Percentiles rank a stretch among this genome's conserved stretches.
phyloP scores from a whole-genome alignment of 2,113 vertebrate species.

The Malurus cyaneus region DNA sequence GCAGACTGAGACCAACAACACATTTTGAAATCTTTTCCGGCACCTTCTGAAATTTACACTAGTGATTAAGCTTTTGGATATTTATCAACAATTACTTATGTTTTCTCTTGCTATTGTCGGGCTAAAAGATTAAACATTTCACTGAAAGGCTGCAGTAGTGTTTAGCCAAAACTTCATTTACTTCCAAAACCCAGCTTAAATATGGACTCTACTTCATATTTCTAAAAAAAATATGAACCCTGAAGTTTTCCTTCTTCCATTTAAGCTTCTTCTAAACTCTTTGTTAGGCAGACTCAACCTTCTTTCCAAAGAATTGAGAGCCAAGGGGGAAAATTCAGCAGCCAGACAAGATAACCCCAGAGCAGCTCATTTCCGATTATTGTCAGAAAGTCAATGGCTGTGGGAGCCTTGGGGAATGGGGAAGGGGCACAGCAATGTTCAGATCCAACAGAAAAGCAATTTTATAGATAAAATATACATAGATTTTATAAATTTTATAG shows the following conservation, averaged over 20 bases:
- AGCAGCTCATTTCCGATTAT: background rate
- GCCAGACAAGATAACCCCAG: background rate
- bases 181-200: slow-evolving; percentile 25
- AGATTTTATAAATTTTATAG: too few species aligned
- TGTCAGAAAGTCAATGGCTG: background rate
- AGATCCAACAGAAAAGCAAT: background rate
- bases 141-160: background rate
- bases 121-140: slow-evolving; percentile 1
- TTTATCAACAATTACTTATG: slow-evolving; percentile 35
- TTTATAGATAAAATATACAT: background rate
- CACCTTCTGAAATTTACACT: slow-evolving; percentile 6
- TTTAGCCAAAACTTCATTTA: slow-evolving; percentile 18
- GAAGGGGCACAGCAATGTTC: background rate
- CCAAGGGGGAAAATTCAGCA: background rate
- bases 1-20: slow-evolving; percentile 15
- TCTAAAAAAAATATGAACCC: background rate
- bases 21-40: background rate
- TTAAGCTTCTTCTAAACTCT: background rate
- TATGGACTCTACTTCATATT: background rate
- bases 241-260: background rate
- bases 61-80: slow-evolving; percentile 34
- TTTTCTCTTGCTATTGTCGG: slow-evolving; percentile 16
- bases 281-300: background rate
- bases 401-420: background rate
- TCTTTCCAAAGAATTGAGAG: background rate